Evolutionary conservation across 2,797 vertebrate genomes (phyloP), one percentile per base, ranked within the genome.

Genomic region (Danio aesculapii): DNA sequence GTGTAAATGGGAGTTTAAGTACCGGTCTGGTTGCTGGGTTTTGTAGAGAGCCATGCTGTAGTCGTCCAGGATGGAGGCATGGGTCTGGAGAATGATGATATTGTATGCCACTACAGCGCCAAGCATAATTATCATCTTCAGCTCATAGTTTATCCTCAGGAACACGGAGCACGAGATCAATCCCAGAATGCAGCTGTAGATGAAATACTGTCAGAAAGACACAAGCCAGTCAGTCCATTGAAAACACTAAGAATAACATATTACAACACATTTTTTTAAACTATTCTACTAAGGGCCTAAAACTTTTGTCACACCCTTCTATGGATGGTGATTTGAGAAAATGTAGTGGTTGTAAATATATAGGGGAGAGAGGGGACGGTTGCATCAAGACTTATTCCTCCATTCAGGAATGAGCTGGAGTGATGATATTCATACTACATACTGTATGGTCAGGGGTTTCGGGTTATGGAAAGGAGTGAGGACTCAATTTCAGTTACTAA

Each of bases 91-190:
- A 81, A 99, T 95, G 89, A 99, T 95, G 87, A 95, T 90, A 87
- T 98, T 98, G 93, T 99, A 99, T 83, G 92, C 94, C 91, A 97
- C 95, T 82, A 99, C 84, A 0, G 97, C 98, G 69, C 93, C 92
- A 87, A 97, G 90, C 98, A 99, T 99, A 90, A 98, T 96, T 83
- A 98, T 80, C 98, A 99, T 97, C 91, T 99, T 99, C 88, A 99
- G 90, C 90, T 99, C 98, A 0, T 99, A 98, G 91, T 98, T 99
- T 87, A 99, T 97, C 86, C 98, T 96, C 91, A 99, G 95, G 90
- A 99, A 99, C 85, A 99, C 98, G 0, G 98, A 99, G 87, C 98
- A 99, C 19, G 98, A 99, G 86, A 99, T 95, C 88, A 99, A 89
- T 5, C 97, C 98, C 91, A 99, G 94, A 68, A 99, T 96, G 78